Evolutionary conservation across 2,888 invertebrate genomes (phyloP).

Genomic region (Torymus aiolomorphi): DNA sequence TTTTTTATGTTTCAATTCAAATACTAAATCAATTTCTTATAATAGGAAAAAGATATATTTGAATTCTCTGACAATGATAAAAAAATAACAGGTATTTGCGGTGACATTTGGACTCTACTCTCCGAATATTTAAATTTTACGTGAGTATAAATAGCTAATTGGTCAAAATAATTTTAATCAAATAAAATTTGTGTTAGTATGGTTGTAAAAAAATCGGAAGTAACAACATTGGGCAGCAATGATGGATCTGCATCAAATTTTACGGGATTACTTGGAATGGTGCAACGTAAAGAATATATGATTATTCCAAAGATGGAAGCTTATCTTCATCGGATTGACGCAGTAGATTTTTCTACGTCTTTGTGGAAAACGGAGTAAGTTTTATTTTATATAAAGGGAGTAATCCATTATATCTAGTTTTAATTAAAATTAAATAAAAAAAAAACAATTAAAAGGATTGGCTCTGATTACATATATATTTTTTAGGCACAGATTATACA

Average conservation of each 20-base stretch:
- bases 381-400: no score
- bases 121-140: slow-evolving; percentile 63
- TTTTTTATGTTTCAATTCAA: no score
- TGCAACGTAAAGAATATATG: slow-evolving; percentile 54
- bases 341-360: slow-evolving; percentile 51
- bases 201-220: slow-evolving; percentile 21
- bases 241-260: slow-evolving; percentile 32
- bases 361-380: slow-evolving; percentile 58
- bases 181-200: slow-evolving; percentile 22
- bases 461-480: no score
- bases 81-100: slow-evolving; percentile 59
- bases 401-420: no score
- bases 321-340: neutral
- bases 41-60: slow-evolving; percentile 46
- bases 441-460: no score
- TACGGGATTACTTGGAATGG: slow-evolving; percentile 54
- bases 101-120: slow-evolving; percentile 62
- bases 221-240: slow-evolving; percentile 9
- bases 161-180: no score
- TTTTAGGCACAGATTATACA: slow-evolving; percentile 52
- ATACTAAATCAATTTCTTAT: neutral
- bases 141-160: slow-evolving; percentile 50
- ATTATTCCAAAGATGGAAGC: slow-evolving; percentile 54
- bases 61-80: slow-evolving; percentile 60
- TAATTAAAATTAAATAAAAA: no score